Percentiles rank a stretch among this genome's conserved stretches.
Evolutionary conservation across 2,113 vertebrate species (phyloP).

Genomic region (Colius striatus): DNA sequence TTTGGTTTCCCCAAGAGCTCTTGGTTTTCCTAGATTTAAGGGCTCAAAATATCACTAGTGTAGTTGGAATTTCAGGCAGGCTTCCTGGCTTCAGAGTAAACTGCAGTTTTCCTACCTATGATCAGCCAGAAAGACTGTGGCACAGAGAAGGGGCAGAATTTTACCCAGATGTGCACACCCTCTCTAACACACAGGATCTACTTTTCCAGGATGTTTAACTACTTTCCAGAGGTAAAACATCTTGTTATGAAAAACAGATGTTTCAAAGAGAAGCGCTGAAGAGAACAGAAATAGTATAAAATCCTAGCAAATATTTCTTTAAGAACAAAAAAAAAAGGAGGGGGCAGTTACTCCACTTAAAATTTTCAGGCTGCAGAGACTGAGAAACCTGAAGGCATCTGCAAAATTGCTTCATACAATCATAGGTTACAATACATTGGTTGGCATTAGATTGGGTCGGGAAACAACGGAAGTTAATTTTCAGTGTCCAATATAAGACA

Average conservation of each 20-base stretch:
- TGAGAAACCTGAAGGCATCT: not conserved
- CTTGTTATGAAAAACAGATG: not conserved
- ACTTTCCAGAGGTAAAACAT: not conserved
- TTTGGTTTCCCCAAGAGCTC: not conserved
- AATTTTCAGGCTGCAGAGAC: not conserved
- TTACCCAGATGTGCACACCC: not conserved
- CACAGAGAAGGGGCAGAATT: not conserved
- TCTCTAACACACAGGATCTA: not conserved
- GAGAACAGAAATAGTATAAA: not conserved
- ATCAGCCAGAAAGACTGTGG: not conserved
- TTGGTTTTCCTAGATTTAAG: not conserved
- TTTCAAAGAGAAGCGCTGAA: not conserved
- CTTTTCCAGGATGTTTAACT: not conserved
- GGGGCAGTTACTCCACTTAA: not conserved
- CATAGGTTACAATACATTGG: not conserved
- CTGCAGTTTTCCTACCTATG: not conserved
- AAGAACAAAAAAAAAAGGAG: not conserved
- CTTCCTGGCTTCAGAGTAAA: not conserved
- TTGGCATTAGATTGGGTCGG: not conserved
- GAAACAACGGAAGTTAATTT: not conserved
- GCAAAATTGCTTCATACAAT: not conserved
- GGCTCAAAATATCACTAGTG: not conserved
- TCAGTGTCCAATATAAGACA: not conserved
- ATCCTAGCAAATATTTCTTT: not conserved
- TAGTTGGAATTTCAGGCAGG: not conserved